Base-by-base conservation (phyloP, 2,888 invertebrate genomes). In the Ceraclea dissimilis region DNA sequence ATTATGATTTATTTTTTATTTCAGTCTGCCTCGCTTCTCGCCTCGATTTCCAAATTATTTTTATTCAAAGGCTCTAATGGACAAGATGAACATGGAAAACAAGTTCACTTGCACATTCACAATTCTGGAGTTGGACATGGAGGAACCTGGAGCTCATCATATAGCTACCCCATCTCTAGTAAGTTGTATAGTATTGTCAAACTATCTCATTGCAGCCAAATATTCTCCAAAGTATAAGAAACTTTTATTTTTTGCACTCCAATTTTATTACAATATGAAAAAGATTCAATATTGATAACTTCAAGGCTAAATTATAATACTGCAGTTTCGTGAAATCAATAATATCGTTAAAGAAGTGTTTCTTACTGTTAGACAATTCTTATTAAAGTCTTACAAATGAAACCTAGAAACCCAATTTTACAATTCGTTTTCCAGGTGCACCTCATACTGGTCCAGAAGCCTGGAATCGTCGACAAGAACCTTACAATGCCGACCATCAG, bases 101-200 rank as follows among this genome's bases (percentile, higher is more conserved):
- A 78, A 59, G 74, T 78, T 1, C 78, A 78, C 39, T 66, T 78
- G 0, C 78, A 78, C 63, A 75, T 77, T 13, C 76, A 76, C 52
- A 58, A 58, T 22, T 8, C 54, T 8, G 48, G 48, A 18, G 16
- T 4, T 13, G 49, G 16, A 1, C 53, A 31, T 5, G 17, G 52
- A 19, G 39, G 5, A 17, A 18, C 17, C 6, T 16, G n/a, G 16
- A 39, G 39, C 13, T 16, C 39, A n/a, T 39, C 39, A 13, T 39
- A 39, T 13, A 19, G 47, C 17, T 47, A 47, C 13, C 43, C 43
- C 4, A 13, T 43, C 4, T 47, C 47, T 13, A 20, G 47, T 39
- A 39, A 39, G 39, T 39, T 31, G 31, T 8, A 31, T 31, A 8
- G 6, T 6, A 31, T 31, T 31, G 6, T 31, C 31, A 31, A n/a